Conservation (phyloP, 2,113 vertebrate species). For the Oceanodroma tethys region DNA sequence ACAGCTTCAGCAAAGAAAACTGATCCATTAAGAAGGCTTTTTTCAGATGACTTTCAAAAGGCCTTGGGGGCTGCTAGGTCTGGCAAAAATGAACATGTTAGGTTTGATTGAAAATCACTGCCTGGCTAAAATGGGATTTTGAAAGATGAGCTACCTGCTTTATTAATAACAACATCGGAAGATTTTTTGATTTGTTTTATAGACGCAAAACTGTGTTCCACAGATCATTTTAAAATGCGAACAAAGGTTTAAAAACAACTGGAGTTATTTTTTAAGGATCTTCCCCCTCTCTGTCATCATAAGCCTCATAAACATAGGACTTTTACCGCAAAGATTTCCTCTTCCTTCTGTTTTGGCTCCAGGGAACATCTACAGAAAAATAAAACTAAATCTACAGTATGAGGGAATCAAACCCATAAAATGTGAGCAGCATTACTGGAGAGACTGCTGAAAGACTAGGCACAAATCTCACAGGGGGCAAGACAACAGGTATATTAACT, state of each 20-base stretch:
- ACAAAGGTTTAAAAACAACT: background rate
- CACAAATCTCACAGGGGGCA: conserved; percentile 20
- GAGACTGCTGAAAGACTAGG: background rate
- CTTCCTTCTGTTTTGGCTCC: conserved; percentile 43
- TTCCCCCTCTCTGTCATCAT: background rate
- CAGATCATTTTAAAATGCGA: conserved; percentile 46
- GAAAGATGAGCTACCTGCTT: conserved; percentile 59
- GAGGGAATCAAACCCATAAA: background rate
- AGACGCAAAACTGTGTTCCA: background rate
- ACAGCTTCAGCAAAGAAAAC: background rate
- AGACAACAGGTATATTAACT: conserved; percentile 1
- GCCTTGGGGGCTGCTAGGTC: conserved; percentile 44
- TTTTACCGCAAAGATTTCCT: background rate
- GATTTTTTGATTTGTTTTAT: conserved; percentile 35
- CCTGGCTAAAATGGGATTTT: conserved; percentile 61
- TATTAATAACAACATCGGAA: conserved; percentile 57
- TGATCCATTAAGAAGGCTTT: background rate
- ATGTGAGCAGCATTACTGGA: background rate
- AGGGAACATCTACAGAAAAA: conserved; percentile 15
- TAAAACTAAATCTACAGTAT: conserved; percentile 38
- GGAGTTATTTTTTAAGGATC: background rate
- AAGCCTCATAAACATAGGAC: conserved; percentile 41
- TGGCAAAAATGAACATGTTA: conserved; percentile 66
- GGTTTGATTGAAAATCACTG: conserved; percentile 65
- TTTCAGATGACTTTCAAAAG: conserved; percentile 46